Conservation (phyloP, 1,140 invertebrate species). For the Meloidogyne exigua region DNA sequence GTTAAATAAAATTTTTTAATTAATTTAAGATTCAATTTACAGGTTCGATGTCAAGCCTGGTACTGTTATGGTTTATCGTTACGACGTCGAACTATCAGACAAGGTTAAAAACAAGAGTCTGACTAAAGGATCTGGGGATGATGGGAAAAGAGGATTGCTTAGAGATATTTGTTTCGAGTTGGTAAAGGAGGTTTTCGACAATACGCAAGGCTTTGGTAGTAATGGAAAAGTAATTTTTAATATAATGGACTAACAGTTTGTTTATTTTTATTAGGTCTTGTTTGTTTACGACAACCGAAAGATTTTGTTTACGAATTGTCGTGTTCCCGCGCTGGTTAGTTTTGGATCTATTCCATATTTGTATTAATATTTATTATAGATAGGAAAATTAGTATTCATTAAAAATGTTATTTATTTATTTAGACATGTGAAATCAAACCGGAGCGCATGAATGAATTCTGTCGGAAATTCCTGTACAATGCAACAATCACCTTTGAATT, state of each 20-base stretch:
- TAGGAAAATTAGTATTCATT: too few species aligned
- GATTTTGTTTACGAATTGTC: constrained; percentile 19
- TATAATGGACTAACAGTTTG: neutral
- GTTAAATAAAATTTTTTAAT: constrained; percentile 1
- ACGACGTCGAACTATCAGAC: constrained; percentile 11
- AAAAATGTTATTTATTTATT: constrained; percentile 2
- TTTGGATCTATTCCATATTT: neutral
- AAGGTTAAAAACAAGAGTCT: constrained; percentile 11
- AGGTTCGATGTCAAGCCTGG: constrained; percentile 16
- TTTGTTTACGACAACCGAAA: constrained; percentile 21
- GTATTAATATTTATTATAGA: neutral
- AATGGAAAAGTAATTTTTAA: neutral
- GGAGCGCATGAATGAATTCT: neutral
- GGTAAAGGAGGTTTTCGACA: neutral
- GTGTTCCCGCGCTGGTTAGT: neutral
- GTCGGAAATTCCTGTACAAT: constrained; percentile 5
- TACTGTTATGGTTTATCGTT: constrained; percentile 6
- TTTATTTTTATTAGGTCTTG: neutral
- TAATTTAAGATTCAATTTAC: neutral
- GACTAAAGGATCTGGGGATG: constrained; percentile 13
- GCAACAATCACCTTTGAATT: constrained; percentile 12
- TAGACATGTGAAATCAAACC: constrained; percentile 16
- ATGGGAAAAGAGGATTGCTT: constrained; percentile 22
- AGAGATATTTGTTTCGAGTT: constrained; percentile 9
- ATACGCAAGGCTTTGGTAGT: constrained; percentile 11